Evolutionary conservation across 1,140 invertebrate species (phyloP).

Genomic region (Diuraphis noxia): DNA sequence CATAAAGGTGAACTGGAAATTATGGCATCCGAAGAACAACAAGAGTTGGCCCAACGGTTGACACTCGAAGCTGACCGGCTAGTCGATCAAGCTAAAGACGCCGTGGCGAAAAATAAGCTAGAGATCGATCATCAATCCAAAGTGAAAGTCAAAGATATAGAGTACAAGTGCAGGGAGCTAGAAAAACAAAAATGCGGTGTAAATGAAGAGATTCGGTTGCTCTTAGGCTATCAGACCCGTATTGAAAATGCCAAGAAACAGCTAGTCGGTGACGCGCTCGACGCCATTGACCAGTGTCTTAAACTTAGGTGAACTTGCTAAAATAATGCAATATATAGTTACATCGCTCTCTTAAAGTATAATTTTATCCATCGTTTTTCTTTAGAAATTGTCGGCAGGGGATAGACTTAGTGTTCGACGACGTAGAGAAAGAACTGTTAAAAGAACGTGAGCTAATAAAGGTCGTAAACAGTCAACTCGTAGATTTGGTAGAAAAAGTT

Average conservation of each 20-base stretch:
- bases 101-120: slow-evolving; percentile 68
- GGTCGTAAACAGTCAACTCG: not conserved
- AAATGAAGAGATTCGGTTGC: slow-evolving; percentile 72
- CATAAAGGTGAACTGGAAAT: slow-evolving; percentile 69
- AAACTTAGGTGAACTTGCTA: not conserved
- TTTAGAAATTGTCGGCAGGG: not conserved
- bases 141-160: slow-evolving; percentile 80
- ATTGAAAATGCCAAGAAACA: slow-evolving; percentile 31
- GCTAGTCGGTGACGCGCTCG: not conserved
- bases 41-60: slow-evolving; percentile 72
- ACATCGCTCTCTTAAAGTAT: not conserved
- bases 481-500: slow-evolving; percentile 35
- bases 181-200: slow-evolving; percentile 74
- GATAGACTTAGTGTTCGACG: slow-evolving; percentile 38
- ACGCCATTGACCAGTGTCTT: not conserved
- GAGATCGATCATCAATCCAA: slow-evolving; percentile 74
- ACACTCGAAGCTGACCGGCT: slow-evolving; percentile 68
- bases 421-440: slow-evolving; percentile 20
- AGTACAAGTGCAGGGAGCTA: slow-evolving; percentile 78
- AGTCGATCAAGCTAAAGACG: slow-evolving; percentile 69
- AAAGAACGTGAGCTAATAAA: slow-evolving; percentile 9
- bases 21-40: slow-evolving; percentile 71
- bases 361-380: not conserved
- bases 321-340: not conserved
- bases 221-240: not conserved